These are phyloP conservation scores for Megalops cyprinoides DNA, from an alignment of 2,797 vertebrate species.

Conservation along the genomic window DNA sequence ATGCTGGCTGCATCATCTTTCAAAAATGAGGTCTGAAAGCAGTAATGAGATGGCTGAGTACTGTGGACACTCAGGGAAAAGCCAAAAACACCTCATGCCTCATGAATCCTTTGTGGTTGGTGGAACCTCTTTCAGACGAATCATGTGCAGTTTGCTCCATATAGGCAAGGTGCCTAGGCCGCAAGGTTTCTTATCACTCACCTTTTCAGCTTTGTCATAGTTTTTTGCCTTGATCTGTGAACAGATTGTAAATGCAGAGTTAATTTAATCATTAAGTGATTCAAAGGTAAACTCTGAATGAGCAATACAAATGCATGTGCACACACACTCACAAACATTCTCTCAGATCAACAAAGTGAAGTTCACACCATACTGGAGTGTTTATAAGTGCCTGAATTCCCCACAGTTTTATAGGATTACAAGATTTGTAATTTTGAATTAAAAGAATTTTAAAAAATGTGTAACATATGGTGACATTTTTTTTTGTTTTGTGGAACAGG, in stretches of 20 bases:
- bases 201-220: slow-evolving; percentile 99
- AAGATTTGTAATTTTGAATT: too few species aligned
- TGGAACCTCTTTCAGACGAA: background rate
- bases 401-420: background rate
- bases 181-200: slow-evolving; percentile 69
- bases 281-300: slow-evolving; percentile 24
- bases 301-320: slow-evolving; percentile 54
- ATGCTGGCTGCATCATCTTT: background rate
- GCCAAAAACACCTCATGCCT: too few species aligned
- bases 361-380: slow-evolving; percentile 72
- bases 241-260: slow-evolving; percentile 75
- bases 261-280: slow-evolving; percentile 46
- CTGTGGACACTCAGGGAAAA: too few species aligned
- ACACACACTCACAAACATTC: slow-evolving; percentile 50
- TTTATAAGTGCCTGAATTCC: background rate
- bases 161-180: too few species aligned
- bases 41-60: background rate
- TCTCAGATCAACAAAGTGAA: slow-evolving; percentile 82
- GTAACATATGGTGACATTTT: background rate
- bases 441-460: background rate
- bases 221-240: slow-evolving; percentile 99
- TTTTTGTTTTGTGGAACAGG: background rate
- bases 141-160: background rate
- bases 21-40: background rate
- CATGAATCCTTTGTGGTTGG: background rate